Base-by-base conservation (phyloP, 2,888 invertebrate genomes). In the Thymelicus sylvestris region DNA sequence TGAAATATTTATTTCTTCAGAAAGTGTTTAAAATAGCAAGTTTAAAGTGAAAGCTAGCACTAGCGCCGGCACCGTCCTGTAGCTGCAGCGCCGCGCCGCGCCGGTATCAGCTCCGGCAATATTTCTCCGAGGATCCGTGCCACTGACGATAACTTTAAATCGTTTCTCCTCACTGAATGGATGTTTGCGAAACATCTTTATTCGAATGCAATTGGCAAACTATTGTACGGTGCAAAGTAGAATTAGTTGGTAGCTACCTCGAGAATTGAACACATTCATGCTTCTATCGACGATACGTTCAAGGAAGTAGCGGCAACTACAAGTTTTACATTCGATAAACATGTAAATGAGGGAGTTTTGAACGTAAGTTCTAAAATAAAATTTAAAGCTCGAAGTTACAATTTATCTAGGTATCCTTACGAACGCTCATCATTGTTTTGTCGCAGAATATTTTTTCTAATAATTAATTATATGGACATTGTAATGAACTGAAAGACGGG, bases 51-150 rank as follows among this genome's bases (percentile, higher is more conserved):
- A 66, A 62, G 66, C 62, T 15, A 62, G 66, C 31, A 31, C n/a
- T n/a, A n/a, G n/a, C n/a, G 31, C 31, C 3, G 3, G 31, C 31
- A 5, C 31, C 31, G 31, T 5, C 31, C 31, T 31, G 31, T 31
- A 31, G 31, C 31, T 31, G n/a, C n/a, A 19, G 19, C 19, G 2
- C 19, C 19, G 19, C 19, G 19, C n/a, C n/a, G 31, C 71, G 70
- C 59, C n/a, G 52, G 52, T 71, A 61, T 47, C 44, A 44, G 61
- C 50, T 55, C 44, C 66, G 52, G 66, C 71, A 66, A 71, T 71
- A 71, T 71, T 71, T 71, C 66, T 71, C 71, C 66, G 19, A 71
- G 71, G 71, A 71, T 71, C 66, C 66, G 71, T 71, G 57, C 66
- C 55, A 15, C 66, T 66, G 71, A 57, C 71, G 66, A 66, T 66